Base-by-base conservation (phyloP, 2,797 vertebrate species). In the Cirrhinus mrigala region DNA sequence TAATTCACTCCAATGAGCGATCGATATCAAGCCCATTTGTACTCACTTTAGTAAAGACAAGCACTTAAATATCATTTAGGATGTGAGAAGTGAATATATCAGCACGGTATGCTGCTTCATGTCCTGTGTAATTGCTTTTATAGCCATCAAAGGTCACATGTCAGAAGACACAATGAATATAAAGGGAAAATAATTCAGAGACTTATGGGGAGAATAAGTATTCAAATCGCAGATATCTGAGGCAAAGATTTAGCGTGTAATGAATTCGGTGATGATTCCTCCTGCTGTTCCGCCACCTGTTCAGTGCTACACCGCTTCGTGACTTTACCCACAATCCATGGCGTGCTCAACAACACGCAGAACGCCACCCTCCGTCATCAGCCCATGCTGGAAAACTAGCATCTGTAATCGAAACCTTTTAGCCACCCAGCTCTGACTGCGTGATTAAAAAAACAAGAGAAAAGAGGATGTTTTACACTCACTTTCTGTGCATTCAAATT, bases 251-350 rank as follows among this genome's bases (percentile, higher is more conserved):
- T 92, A 91, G 90, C 89, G 90, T 90, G 86, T 92, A 92, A 94
- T 93, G 88, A 88, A 95, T 94, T 94, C 92, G 88, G 93, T 40
- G 92, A 88, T 73, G 90, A 94, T 87, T 85, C 90, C 86, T 92
- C 94, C 94, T 91, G 93, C 94, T 94, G 94, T 92, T 89, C 88
- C 29, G 80, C 93, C 94, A 94, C 93, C 94, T 95, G 95, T 92
- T 96, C 92, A 68, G 20, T 66, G 60, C 22, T 24, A 81, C 54
- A 16, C 14, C 10, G 84, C 85, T 69, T 78, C 46, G 29, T 79
- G 14, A 81, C 71, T 82, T 90, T 89, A 48, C 86, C 87, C 81
- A 89, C 68, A 87, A 78, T 82, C 79, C 88, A 79, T 6, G 29
- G 64, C 18, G 75, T 78, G 71, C 68, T 27, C 10, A 10, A 76